These are phyloP conservation scores for Notarius quadriscutis DNA, from an alignment of 2,113 vertebrate genomes.

Conservation along the genomic window DNA sequence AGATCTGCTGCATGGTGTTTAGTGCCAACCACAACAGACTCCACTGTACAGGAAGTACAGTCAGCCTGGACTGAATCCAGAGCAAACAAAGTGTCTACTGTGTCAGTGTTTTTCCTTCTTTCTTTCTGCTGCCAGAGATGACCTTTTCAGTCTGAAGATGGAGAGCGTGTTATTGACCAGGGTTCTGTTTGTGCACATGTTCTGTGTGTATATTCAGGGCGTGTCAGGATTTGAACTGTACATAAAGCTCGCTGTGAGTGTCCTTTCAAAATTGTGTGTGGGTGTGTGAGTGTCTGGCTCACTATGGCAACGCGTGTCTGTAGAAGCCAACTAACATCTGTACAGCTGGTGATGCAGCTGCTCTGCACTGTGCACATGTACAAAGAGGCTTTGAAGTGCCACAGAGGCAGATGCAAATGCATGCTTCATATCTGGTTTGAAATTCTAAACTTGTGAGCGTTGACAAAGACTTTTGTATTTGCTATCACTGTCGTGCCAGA, in stretches of 20 bases:
- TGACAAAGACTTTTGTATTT: background rate
- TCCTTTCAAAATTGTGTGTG: conserved; percentile 23
- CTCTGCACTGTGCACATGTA: conserved; percentile 28
- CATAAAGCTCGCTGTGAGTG: conserved; percentile 7
- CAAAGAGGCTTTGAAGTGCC: conserved; percentile 44
- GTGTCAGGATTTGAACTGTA: conserved; percentile 30
- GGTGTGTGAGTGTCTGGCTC: conserved; percentile 23
- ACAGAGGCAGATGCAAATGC: conserved; percentile 30
- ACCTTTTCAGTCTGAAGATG: conserved; percentile 27
- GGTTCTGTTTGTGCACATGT: conserved; percentile 23
- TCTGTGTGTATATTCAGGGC: conserved; percentile 7
- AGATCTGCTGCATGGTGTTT: conserved; percentile 78
- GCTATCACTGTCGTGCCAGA: conserved; percentile 18
- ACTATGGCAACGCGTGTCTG: conserved; percentile 16
- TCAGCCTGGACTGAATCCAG: background rate
- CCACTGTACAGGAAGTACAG: background rate
- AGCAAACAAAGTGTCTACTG: background rate
- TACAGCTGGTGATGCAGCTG: conserved; percentile 20
- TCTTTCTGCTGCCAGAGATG: conserved; percentile 2
- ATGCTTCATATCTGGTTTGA: conserved; percentile 40
- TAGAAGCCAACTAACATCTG: conserved; percentile 8
- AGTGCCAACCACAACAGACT: conserved; percentile 22
- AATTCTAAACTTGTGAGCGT: background rate
- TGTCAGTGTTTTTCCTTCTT: background rate
- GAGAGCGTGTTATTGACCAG: background rate